Conservation (phyloP, 2,113 vertebrate genomes). For the Uropsilus gracilis region DNA sequence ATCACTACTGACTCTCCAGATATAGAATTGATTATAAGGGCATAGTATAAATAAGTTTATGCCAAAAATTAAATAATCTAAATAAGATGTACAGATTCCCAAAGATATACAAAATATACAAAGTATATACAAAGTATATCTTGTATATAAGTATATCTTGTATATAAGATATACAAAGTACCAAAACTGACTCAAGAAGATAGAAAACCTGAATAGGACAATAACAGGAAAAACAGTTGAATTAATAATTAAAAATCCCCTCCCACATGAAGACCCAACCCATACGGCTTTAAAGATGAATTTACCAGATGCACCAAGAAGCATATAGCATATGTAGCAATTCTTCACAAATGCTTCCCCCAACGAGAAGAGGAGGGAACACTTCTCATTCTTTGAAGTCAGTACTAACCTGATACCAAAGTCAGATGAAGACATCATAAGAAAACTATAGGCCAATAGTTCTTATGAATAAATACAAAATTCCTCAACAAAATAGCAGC, state of each 20-base stretch:
- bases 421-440: constrained; percentile 26
- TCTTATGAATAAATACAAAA: constrained; percentile 28
- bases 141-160: no score
- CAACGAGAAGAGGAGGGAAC: background rate
- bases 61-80: constrained; percentile 24
- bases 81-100: constrained; percentile 4
- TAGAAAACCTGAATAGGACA: background rate
- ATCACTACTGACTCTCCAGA: background rate
- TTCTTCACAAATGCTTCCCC: constrained; percentile 13
- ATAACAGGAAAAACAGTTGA: constrained; percentile 5
- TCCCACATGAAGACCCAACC: background rate
- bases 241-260: constrained; percentile 23
- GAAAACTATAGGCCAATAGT: constrained; percentile 34
- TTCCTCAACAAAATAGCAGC: constrained; percentile 27
- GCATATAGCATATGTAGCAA: background rate
- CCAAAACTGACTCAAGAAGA: constrained; percentile 22
- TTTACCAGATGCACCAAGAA: constrained; percentile 35
- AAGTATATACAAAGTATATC: no score
- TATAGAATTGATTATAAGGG: background rate
- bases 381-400: background rate
- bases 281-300: background rate
- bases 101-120: constrained; percentile 14
- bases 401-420: background rate
- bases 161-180: background rate
- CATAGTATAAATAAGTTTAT: constrained; percentile 5